Conservation (phyloP, 2,888 invertebrate genomes). For the Zeuzera pyrina region DNA sequence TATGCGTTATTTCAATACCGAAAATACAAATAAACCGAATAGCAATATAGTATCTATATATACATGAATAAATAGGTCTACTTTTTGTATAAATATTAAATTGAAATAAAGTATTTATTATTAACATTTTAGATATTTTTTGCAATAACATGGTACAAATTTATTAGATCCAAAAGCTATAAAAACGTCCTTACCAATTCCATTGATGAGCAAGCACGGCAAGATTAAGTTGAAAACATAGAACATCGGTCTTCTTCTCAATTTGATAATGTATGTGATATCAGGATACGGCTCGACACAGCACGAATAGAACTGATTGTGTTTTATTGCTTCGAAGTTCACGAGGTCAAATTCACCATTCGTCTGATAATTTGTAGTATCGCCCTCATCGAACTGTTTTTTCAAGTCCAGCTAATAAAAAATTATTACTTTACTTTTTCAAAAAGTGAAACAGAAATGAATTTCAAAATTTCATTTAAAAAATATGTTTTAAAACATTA, state of each 20-base stretch:
- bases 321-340: conserved; percentile 81
- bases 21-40: too few relatives aligned
- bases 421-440: neutral
- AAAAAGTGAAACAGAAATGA: neutral
- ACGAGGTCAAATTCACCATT: conserved; percentile 92
- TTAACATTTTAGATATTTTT: too few relatives aligned
- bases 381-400: conserved; percentile 85
- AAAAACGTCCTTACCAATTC: conserved; percentile 87
- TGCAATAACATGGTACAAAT: too few relatives aligned
- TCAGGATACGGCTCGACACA: conserved; percentile 89
- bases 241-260: conserved; percentile 84
- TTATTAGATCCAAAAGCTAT: too few relatives aligned
- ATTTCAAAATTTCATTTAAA: neutral
- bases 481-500: too few relatives aligned
- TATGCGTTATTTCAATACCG: too few relatives aligned
- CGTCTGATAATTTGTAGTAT: conserved; percentile 91
- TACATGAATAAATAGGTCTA: too few relatives aligned
- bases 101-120: too few relatives aligned
- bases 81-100: too few relatives aligned
- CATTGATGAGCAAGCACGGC: conserved; percentile 88
- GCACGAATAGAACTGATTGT: conserved; percentile 84
- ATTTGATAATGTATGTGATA: conserved; percentile 84
- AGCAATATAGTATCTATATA: too few relatives aligned
- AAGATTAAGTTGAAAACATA: conserved; percentile 90
- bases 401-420: conserved; percentile 78